phyloP scores from a whole-genome alignment of 2,113 vertebrate genomes.

The Paramisgurnus dabryanus region DNA sequence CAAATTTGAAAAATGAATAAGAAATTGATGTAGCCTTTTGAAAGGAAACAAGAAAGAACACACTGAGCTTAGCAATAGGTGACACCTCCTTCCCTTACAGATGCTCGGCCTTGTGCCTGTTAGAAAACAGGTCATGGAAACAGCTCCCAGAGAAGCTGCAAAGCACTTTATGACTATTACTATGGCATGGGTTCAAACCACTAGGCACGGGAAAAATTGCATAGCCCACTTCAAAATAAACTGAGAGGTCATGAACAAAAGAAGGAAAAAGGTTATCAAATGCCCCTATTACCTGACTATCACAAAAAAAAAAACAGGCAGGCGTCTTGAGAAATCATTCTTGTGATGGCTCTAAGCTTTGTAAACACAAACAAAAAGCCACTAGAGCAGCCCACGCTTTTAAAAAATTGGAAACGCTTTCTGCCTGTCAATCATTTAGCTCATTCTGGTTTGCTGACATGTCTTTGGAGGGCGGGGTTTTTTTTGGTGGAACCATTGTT shows the following conservation, averaged over 20 bases:
- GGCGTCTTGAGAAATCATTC: background rate
- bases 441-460: background rate
- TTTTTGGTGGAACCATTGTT: background rate
- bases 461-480: background rate
- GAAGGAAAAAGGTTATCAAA: background rate
- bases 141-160: conserved; percentile 49
- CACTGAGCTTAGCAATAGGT: background rate
- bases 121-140: conserved; percentile 64
- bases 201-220: conserved; percentile 28
- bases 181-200: conserved; percentile 23
- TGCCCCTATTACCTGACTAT: background rate
- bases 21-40: background rate
- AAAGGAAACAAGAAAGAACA: conserved; percentile 16
- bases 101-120: conserved; percentile 15
- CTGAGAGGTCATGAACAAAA: conserved; percentile 35
- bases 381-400: background rate
- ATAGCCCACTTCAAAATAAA: conserved; percentile 32
- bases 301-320: background rate
- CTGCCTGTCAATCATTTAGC: background rate
- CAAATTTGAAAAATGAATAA: conserved; percentile 9
- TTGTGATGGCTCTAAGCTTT: background rate
- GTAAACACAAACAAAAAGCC: too few relatives aligned
- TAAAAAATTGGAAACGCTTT: background rate
- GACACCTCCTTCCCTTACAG: conserved; percentile 1
- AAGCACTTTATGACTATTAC: conserved; percentile 42